These are phyloP conservation scores for Frieseomelitta varia DNA, from an alignment of 1,140 invertebrate species.

Conservation along the genomic window DNA sequence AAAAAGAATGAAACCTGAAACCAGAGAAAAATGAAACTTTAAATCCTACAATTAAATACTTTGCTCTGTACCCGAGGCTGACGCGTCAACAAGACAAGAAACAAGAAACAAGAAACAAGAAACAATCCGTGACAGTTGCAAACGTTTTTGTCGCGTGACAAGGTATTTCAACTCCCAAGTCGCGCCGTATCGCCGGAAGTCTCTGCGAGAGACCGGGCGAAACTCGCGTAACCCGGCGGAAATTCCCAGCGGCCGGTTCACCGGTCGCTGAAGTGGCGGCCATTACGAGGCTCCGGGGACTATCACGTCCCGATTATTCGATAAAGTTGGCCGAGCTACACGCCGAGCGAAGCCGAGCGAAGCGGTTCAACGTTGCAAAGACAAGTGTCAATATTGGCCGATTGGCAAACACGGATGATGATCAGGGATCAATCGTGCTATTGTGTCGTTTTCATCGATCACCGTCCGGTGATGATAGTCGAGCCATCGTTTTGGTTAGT, in stretches of 20 bases:
- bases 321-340: neutral
- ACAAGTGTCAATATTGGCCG: conserved; percentile 11
- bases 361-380: neutral
- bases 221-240: neutral
- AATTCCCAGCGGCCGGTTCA: neutral
- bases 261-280: neutral
- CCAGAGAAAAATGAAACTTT: no score
- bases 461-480: neutral
- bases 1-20: no score
- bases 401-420: neutral
- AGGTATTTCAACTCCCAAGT: neutral
- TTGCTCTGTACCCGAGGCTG: no score
- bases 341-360: neutral
- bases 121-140: no score
- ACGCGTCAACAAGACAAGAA: no score
- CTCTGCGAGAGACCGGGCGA: no score
- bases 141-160: neutral
- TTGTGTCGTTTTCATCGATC: neutral
- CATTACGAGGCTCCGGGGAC: neutral
- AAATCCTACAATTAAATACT: no score
- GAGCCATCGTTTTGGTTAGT: neutral
- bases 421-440: conserved; percentile 1
- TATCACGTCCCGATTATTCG: conserved; percentile 12
- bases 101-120: no score
- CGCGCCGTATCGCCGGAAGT: neutral